Evolutionary conservation across 2,113 vertebrate genomes (phyloP).

Genomic region (Colinus virginianus): DNA sequence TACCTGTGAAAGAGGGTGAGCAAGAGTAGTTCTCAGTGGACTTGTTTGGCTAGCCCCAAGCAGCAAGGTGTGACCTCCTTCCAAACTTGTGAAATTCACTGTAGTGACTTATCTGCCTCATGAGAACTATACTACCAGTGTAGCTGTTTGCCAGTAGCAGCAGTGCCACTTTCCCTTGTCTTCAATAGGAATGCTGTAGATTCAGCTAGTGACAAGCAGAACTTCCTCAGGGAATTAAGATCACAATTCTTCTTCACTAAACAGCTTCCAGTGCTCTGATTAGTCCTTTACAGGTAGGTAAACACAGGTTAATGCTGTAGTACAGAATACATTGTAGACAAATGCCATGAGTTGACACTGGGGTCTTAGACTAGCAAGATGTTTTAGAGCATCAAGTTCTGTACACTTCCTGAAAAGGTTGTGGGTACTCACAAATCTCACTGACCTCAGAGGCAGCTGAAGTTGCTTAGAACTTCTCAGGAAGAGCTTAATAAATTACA

Average conservation of each 20-base stretch:
- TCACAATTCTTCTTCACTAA: not conserved
- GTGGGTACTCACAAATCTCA: not conserved
- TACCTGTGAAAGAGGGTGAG: not conserved
- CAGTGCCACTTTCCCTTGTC: not conserved
- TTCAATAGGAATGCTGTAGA: not conserved
- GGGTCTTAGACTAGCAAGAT: not conserved
- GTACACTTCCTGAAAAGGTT: not conserved
- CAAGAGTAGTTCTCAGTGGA: not conserved
- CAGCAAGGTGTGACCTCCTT: not conserved
- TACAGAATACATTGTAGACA: not conserved
- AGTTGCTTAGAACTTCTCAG: not conserved
- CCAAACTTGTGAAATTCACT: not conserved
- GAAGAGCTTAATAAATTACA: not conserved
- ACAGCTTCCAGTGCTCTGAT: not conserved
- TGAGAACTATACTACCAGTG: not conserved
- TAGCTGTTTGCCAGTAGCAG: not conserved
- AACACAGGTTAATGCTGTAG: not conserved
- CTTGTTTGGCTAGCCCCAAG: not conserved
- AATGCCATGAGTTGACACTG: not conserved
- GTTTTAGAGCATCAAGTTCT: not conserved
- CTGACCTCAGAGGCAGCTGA: not conserved
- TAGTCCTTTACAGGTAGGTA: not conserved
- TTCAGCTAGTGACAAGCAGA: not conserved
- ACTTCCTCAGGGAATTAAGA: not conserved
- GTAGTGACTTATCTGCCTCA: not conserved